A percentile compares a stretch with the other conserved stretches of the same genome.
These are phyloP conservation scores for Drosophila obscura DNA, from an alignment of 1,140 invertebrate genomes.

Conservation along the genomic window DNA sequence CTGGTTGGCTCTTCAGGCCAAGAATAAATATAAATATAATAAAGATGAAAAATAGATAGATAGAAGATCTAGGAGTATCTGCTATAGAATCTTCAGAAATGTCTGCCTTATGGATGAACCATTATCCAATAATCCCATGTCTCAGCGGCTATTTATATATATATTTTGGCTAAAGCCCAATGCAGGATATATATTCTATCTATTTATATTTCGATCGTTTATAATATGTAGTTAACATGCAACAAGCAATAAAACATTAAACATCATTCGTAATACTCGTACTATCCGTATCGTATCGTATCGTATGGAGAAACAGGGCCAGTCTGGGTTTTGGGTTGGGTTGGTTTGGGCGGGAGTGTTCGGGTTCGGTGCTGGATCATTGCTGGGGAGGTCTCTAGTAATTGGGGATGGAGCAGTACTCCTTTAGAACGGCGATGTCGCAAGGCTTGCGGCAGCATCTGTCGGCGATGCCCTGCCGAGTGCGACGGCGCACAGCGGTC, in stretches of 20 bases:
- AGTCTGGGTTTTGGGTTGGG: constrained; percentile 1
- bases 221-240: constrained; percentile 28
- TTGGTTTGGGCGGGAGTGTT: no score
- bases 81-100: no score
- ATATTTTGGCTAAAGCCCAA: constrained; percentile 30
- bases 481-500: constrained; percentile 55
- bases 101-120: background rate
- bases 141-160: background rate
- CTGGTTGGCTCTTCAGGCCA: no score
- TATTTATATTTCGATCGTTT: constrained; percentile 20
- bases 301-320: constrained; percentile 11
- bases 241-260: constrained; percentile 27
- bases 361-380: background rate
- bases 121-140: no score
- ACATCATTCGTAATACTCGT: constrained; percentile 3
- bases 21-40: no score
- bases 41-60: no score
- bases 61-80: no score
- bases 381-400: constrained; percentile 7
- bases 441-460: constrained; percentile 64
- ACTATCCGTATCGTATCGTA: constrained; percentile 7
- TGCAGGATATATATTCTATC: constrained; percentile 33
- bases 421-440: constrained; percentile 22
- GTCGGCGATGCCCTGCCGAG: constrained; percentile 63
- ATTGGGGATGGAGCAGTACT: constrained; percentile 52